Conservation (phyloP, 2,888 invertebrate species). For the Tromatobia lineatoria region DNA sequence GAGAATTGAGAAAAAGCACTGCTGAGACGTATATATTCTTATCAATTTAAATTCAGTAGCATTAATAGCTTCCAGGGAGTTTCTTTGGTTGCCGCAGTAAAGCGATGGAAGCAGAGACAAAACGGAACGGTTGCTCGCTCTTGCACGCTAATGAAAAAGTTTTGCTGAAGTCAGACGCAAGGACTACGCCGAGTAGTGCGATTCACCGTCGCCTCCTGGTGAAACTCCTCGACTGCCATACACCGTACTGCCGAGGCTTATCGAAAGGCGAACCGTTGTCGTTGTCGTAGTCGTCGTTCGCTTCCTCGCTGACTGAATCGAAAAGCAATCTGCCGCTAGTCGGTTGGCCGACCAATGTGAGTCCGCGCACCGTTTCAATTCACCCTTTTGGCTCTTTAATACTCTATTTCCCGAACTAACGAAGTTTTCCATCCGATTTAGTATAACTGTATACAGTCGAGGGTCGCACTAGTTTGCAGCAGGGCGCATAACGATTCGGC, state of each 20-base stretch:
- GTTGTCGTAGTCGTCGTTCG: slow-evolving; percentile 5
- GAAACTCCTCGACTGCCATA: slow-evolving; percentile 36
- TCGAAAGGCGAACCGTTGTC: slow-evolving; percentile 15
- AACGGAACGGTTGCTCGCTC: slow-evolving; percentile 22
- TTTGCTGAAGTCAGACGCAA: slow-evolving; percentile 26
- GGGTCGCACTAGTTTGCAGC: not conserved
- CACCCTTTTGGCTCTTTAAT: slow-evolving; percentile 49
- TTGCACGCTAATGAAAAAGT: slow-evolving; percentile 56
- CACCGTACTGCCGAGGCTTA: slow-evolving; percentile 2
- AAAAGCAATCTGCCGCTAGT: slow-evolving; percentile 63
- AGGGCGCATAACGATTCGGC: slow-evolving; percentile 5
- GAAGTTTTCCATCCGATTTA: slow-evolving; percentile 23
- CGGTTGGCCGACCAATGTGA: slow-evolving; percentile 38
- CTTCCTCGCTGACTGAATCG: slow-evolving; percentile 48
- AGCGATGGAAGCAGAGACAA: not conserved
- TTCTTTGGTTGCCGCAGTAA: not conserved
- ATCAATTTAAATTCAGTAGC: slow-evolving; percentile 11
- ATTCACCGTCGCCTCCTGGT: slow-evolving; percentile 24
- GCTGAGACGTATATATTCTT: not conserved
- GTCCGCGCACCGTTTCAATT: slow-evolving; percentile 58
- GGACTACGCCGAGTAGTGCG: slow-evolving; percentile 40
- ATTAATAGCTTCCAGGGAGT: slow-evolving; percentile 14
- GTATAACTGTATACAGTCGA: slow-evolving; percentile 23
- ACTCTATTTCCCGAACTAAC: slow-evolving; percentile 46
- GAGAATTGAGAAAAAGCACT: not conserved